Conservation (phyloP, 2,888 invertebrate genomes). For the Teinopalpus imperialis region DNA sequence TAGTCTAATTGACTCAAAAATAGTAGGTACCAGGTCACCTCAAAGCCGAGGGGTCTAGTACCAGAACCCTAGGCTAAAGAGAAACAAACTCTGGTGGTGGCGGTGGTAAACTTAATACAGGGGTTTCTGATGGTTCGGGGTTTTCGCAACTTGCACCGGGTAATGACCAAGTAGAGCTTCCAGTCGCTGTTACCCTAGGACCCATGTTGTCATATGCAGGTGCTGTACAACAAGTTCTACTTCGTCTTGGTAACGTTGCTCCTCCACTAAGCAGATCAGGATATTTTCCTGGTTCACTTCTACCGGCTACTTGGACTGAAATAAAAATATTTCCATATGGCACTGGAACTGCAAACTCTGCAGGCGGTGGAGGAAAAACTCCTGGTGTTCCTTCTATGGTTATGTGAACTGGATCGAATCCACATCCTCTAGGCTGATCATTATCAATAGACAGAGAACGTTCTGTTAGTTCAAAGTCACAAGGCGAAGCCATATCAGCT, state of each 20-base stretch:
- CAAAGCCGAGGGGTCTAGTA: conserved; percentile 69
- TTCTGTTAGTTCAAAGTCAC: conserved; percentile 75
- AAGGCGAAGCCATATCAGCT: conserved; percentile 83
- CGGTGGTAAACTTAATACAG: conserved; percentile 75
- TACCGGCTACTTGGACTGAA: conserved; percentile 88
- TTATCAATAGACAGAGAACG: conserved; percentile 67
- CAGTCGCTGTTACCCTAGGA: conserved; percentile 92
- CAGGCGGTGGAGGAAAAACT: conserved; percentile 76
- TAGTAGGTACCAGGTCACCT: conserved; percentile 75
- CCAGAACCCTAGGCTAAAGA: conserved; percentile 76
- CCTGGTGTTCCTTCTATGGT: conserved; percentile 82
- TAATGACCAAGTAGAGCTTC: conserved; percentile 91
- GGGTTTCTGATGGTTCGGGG: conserved; percentile 62
- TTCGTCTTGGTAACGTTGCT: conserved; percentile 75
- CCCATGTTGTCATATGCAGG: conserved; percentile 96
- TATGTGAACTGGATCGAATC: conserved; percentile 84
- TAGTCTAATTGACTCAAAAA: conserved; percentile 74
- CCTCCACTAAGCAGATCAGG: conserved; percentile 86
- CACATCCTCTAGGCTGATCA: conserved; percentile 64
- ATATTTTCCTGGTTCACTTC: conserved; percentile 79
- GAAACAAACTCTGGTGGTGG: conserved; percentile 80
- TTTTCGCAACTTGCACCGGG: conserved; percentile 81
- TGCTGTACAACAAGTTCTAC: conserved; percentile 71
- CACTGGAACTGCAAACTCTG: conserved; percentile 78
- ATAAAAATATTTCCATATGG: conserved; percentile 90